Evolutionary conservation across 2,113 vertebrate species (phyloP), one percentile per base, ranked within the genome.

Genomic region (Notiomystis cincta): DNA sequence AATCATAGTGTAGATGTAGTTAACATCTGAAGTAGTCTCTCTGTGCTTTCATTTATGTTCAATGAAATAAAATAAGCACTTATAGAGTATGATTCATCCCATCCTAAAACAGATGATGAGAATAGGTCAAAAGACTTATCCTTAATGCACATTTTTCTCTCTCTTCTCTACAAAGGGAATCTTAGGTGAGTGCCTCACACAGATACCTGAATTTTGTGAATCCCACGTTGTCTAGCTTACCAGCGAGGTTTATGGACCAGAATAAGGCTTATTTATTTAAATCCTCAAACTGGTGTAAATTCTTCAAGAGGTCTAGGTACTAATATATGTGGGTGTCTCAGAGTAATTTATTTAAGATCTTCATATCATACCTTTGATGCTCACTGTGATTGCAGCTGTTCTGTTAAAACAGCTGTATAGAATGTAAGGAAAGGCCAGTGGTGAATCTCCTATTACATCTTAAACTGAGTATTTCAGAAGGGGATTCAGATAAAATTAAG

Each of bases 1-100:
- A 88, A 94, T 65, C 58, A 67, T 18, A 50, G 12, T 14, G 24
- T n/a, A 61, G 54, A 42, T 33, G 25, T 75, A 79, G 48, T 66
- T 75, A 84, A 81, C 21, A 38, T 73, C 31, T 54, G 47, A 87
- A 95, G 60, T 50, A 84, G 47, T 62, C 7, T 72, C 16, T 83
- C 67, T 65, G 25, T 64, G 47, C 20, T 58, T n/a, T 93, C 60
- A 56, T 89, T 87, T 91, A 66, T 40, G 33, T 62, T 82, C 73
- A 93, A 18, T 62, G 23, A 93, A 89, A 94, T 71, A 7, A 93
- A 94, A 93, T 66, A 94, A 81, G 38, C 42, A 71, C 13, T 89
- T 91, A 38, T 27, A 79, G 23, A 87, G 11, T 62, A 56, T 87
- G 84, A 95, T 62, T 94, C 65, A 82, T 71, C 47, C 85, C 56